These are phyloP conservation scores for Poliocrania exsul DNA, from an alignment of 2,797 vertebrate species.

Conservation along the genomic window DNA sequence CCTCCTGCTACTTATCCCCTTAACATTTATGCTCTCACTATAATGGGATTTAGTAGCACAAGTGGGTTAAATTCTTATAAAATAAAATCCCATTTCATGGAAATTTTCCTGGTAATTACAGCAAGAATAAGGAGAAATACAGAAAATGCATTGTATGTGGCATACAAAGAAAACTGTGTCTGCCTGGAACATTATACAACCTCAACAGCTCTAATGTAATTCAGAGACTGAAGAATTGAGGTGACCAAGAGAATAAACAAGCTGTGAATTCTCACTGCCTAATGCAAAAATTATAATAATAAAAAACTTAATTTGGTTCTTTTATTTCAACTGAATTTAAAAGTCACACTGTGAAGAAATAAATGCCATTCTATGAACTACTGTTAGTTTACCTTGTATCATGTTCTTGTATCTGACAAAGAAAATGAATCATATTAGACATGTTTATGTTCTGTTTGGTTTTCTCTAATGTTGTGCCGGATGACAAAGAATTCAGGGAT, in stretches of 20 bases:
- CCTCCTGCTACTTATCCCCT: neutral
- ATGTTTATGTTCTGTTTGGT: neutral
- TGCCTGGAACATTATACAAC: neutral
- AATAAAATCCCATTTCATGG: slow-evolving; percentile 48
- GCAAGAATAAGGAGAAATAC: neutral
- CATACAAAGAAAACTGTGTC: neutral
- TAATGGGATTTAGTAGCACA: neutral
- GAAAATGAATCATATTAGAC: slow-evolving; percentile 18
- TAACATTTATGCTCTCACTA: neutral
- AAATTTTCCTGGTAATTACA: slow-evolving; percentile 18
- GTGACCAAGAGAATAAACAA: slow-evolving; percentile 7
- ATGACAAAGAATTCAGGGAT: neutral
- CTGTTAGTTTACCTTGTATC: neutral
- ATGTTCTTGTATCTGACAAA: neutral
- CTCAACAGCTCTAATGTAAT: neutral
- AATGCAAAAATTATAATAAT: slow-evolving; percentile 31
- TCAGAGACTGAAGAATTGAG: neutral
- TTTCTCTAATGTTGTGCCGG: neutral
- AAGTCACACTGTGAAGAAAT: slow-evolving; percentile 24
- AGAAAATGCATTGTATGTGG: neutral
- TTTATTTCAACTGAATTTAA: slow-evolving; percentile 1
- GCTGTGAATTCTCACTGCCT: neutral
- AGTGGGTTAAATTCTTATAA: neutral
- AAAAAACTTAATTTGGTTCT: slow-evolving; percentile 12
- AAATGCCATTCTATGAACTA: slow-evolving; percentile 1